Evolutionary conservation across 2,888 invertebrate species (phyloP), one percentile per base, ranked within the genome.

Genomic region (Nymphalis polychloros): DNA sequence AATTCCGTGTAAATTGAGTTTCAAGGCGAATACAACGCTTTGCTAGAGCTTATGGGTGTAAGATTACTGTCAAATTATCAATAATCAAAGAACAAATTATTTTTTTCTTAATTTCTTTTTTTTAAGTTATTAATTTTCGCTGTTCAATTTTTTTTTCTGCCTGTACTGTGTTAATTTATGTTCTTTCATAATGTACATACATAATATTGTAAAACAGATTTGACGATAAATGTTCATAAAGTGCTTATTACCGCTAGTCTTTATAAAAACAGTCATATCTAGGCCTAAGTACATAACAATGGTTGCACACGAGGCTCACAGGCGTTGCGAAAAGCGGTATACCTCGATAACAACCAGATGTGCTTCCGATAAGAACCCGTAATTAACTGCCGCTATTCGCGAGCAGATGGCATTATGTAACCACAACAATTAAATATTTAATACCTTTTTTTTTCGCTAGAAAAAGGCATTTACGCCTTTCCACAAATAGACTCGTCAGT

Each of bases 401-500:
- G 74, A 68, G 78, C 68, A 88, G 87, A 84, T 84, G 87, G 84
- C 84, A 77, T 75, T 81, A 74, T 60, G 69, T 77, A 77, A 81
- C 20, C 49, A 16, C 16, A 17, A 52, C 31, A 46, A n/a, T 46
- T 68, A 62, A 10, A 27, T 17, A 17, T 50, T 50, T 27, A 23
- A 13, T 52, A 27, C 2, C 41, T 41, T n/a, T n/a, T n/a, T n/a
- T n/a, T n/a, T n/a, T n/a, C n/a, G n/a, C n/a, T n/a, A n/a, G n/a
- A n/a, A n/a, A n/a, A n/a, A n/a, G n/a, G n/a, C n/a, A n/a, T n/a
- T n/a, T n/a, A n/a, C n/a, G n/a, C n/a, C n/a, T n/a, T n/a, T n/a
- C n/a, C n/a, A n/a, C n/a, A n/a, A n/a, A 41, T 41, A 41, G 0
- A 13, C 41, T 41, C 41, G 13, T 13, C 41, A 41, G 1, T 41